Conservation (phyloP, 2,797 vertebrate genomes). For the Manis pentadactyla region DNA sequence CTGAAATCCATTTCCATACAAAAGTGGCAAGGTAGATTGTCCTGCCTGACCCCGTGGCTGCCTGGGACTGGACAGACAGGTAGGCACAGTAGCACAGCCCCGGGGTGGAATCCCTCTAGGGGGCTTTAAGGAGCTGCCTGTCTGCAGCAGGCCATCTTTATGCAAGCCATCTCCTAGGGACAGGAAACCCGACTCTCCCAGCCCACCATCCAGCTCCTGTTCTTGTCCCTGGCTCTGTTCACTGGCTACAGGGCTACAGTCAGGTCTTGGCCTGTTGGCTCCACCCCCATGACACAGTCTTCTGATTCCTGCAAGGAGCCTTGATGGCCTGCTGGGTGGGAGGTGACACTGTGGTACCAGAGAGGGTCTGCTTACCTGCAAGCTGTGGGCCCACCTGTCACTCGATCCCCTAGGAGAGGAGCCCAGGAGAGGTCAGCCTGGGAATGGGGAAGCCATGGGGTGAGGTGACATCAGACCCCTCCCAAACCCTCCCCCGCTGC, state of each 20-base stretch:
- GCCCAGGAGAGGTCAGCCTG: not conserved
- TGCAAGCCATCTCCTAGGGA: conserved; percentile 90
- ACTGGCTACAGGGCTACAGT: conserved; percentile 88
- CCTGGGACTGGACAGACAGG: not conserved
- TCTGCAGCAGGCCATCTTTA: conserved; percentile 87
- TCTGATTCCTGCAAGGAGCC: conserved; percentile 90
- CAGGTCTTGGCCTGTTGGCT: conserved; percentile 91
- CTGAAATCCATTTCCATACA: not conserved
- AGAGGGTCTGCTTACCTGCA: not conserved
- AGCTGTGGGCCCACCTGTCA: not conserved
- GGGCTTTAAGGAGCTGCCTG: not conserved
- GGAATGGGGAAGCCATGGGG: not conserved
- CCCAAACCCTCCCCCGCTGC: not conserved
- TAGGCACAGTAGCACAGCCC: not conserved
- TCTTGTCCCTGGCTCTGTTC: conserved; percentile 91
- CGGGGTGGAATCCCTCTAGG: accelerated
- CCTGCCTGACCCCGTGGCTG: not conserved
- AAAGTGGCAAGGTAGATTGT: not conserved
- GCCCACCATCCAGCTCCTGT: conserved; percentile 89
- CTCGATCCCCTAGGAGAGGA: not conserved
- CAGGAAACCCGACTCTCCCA: conserved; percentile 88
- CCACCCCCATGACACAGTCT: conserved; percentile 89
- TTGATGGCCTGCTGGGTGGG: conserved; percentile 92
- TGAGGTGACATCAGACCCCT: not conserved
- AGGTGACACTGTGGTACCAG: conserved; percentile 68